Evolutionary conservation across 2,888 invertebrate species (phyloP), one percentile per base, ranked within the genome.

Genomic region (Agrochola lychnidis): DNA sequence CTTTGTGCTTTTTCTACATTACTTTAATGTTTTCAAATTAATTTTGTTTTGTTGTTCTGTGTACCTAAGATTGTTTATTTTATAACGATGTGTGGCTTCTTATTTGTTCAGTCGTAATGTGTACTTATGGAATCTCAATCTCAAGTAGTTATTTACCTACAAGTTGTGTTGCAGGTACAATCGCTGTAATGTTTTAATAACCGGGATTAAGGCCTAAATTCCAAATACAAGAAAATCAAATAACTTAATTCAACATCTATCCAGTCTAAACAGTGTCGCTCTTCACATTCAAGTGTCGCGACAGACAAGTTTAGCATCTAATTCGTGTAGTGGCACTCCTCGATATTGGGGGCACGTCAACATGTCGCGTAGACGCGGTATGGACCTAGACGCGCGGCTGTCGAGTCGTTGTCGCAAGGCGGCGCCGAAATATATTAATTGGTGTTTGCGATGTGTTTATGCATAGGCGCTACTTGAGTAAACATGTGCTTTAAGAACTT

Each of bases 21-120:
- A 83, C 57, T 71, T 82, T 76, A 73, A 83, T 79, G 81, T 83
- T 82, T 69, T 73, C 59, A 76, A 83, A 77, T 81, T 77, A 84
- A 84, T 81, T 81, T 84, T 69, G 81, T 83, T 73, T 72, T 67
- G 70, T 83, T 73, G 62, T 80, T 70, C n/a, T 69, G 66, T 53
- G 57, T 57, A 14, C 16, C 16, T 10, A 25, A 45, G 19, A 25
- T 64, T 42, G 42, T 78, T 72, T 64, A n/a, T 64, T 71, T 72
- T 64, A 42, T 61, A 53, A 42, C 25, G 57, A 57, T n/a, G 10
- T 16, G 36, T 56, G 76, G 30, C 51, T 57, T 14, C 40, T 36
- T 36, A n/a, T 42, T 48, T 78, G 25, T 72, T 61, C 9, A 19
- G 51, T n/a, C 6, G 9, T 6, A 25, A 30, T 42, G 40, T 42